phyloP scores from a whole-genome alignment of 2,888 invertebrate genomes.

The Ypsolopha scabrella region DNA sequence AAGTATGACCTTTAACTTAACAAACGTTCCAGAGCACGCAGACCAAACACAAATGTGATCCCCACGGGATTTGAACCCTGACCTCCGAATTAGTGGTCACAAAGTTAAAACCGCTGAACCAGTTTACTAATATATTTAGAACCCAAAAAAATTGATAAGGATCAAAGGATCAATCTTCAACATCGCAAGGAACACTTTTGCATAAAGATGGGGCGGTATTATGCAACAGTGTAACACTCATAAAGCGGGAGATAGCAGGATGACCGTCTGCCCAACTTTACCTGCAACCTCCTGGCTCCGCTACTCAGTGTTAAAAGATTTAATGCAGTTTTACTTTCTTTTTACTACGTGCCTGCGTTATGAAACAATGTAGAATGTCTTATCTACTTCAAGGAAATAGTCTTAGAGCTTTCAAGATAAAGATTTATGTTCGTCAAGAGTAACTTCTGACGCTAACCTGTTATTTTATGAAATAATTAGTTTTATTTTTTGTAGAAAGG shows the following conservation, averaged over 20 bases:
- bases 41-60: too few relatives aligned
- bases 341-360: background rate
- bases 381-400: background rate
- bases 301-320: background rate
- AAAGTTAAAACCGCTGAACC: too few relatives aligned
- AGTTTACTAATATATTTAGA: too few relatives aligned
- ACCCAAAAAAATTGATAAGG: too few relatives aligned
- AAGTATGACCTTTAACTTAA: too few relatives aligned
- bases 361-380: background rate
- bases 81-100: too few relatives aligned
- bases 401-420: background rate
- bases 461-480: too few relatives aligned
- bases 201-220: background rate
- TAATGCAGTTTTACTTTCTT: conserved; percentile 3
- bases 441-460: too few relatives aligned
- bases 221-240: conserved; percentile 2
- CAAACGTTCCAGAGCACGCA: too few relatives aligned
- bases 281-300: background rate
- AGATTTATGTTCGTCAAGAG: background rate
- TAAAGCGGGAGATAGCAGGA: conserved; percentile 1
- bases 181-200: background rate
- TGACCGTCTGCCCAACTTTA: background rate
- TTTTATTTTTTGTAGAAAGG: too few relatives aligned
- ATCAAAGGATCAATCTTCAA: too few relatives aligned
- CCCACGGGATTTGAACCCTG: too few relatives aligned